Base-by-base conservation (phyloP, 2,113 vertebrate genomes). In the Rhipidura dahli region DNA sequence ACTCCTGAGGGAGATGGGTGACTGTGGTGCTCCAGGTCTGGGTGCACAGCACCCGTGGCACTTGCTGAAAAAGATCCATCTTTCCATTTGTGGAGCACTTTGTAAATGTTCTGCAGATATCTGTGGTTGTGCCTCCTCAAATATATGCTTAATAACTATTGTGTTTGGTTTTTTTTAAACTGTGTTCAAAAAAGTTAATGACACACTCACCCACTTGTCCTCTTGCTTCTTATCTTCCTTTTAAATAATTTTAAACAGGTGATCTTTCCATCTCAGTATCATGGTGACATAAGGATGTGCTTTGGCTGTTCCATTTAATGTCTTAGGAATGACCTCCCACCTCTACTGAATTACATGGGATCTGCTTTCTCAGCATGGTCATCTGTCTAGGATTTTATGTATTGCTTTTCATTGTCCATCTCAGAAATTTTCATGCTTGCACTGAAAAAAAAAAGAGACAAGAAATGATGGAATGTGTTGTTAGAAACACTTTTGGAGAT, bases 401-500 rank as follows among this genome's bases (percentile, higher is more conserved):
- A 82, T 91, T 54, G 90, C 92, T 95, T 91, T 96, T 91, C 95
- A 40, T 64, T 79, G 84, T 66, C 70, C 61, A 87, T 71, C 70
- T 70, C 72, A 64, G 65, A 89, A 59, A 78, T 82, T 33, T 63
- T 54, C 33, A 6, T 51, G 69, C 56, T 85, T 56, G 24, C 51
- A 49, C 90, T 51, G 81, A 95, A 75, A 87, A 81, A 87, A 81
- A 84, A 51, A 96, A 78, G 47, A 39, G 92, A 94, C 91, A 95
- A 11, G 53, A 64, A 44, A 39, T 44, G 92, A 81, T 75, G 33
- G 51, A 70, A n/a, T 15, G 7, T 10, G 15, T 20, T 82, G 66
- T 61, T 65, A 73, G 72, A 37, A 65, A n/a, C 26, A 21, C 26
- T 79, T 64, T 15, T 7, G 45, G 57, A 65, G 72, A 53, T 40